Percentiles rank a stretch among this genome's conserved stretches.
Evolutionary conservation across 1,140 invertebrate genomes (phyloP).

Genomic region (Lepidostoma basale): DNA sequence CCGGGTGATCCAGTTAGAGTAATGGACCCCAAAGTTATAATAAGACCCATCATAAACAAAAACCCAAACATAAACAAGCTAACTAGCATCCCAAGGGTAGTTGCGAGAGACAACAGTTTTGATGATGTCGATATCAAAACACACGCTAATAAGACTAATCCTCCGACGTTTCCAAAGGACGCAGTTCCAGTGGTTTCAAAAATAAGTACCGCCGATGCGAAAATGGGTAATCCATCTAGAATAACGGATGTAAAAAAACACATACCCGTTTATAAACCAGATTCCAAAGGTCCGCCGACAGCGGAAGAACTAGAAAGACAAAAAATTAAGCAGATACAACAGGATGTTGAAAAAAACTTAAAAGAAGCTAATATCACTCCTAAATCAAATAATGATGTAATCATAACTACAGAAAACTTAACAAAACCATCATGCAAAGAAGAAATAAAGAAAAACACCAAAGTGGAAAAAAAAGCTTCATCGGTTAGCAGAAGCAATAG

Average conservation of each 20-base stretch:
- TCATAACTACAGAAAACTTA: conserved; percentile 51
- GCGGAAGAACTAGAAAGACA: conserved; percentile 54
- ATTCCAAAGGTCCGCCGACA: conserved; percentile 59
- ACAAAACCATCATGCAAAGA: conserved; percentile 42
- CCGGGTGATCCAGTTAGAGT: conserved; percentile 13
- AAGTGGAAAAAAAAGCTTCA: conserved; percentile 19
- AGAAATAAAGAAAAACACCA: conserved; percentile 15
- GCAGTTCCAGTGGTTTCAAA: not conserved
- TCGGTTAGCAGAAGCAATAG: conserved; percentile 26
- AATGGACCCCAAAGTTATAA: conserved; percentile 38
- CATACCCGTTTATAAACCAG: conserved; percentile 52
- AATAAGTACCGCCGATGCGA: conserved; percentile 45
- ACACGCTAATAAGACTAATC: not conserved
- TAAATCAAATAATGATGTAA: conserved; percentile 55
- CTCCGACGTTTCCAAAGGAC: not conserved
- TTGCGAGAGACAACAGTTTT: conserved; percentile 51
- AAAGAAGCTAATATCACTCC: conserved; percentile 53
- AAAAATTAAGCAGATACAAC: conserved; percentile 50
- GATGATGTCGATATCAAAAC: conserved; percentile 52
- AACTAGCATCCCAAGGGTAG: conserved; percentile 50
- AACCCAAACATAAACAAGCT: conserved; percentile 24
- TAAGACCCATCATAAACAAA: conserved; percentile 37
- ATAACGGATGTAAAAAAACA: conserved; percentile 53
- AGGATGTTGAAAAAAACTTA: conserved; percentile 53
- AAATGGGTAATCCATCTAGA: conserved; percentile 55